Base-by-base conservation (phyloP, 2,797 vertebrate genomes). In the Gymnodraco acuticeps region DNA sequence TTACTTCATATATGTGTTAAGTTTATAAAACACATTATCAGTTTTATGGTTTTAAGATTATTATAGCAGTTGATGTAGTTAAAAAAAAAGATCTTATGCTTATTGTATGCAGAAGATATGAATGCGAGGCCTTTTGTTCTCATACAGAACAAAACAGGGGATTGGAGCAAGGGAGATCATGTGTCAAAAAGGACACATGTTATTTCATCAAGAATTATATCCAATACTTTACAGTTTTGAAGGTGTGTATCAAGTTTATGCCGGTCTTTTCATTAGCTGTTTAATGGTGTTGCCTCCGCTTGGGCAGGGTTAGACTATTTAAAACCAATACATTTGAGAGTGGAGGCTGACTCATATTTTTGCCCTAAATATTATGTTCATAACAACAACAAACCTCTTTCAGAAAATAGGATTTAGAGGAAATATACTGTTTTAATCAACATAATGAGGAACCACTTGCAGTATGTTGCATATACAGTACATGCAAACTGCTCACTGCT, bases 271-370 rank as follows among this genome's bases (percentile, higher is more conserved):
- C 46, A 72, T 73, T 46, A 60, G 13, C 23, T 70, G 27, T 55
- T 73, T 68, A 76, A 73, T 0, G 38, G 62, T 65, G 55, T 55
- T 47, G 16, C 7, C 9, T 59, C 55, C 20, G 48, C 53, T 20
- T 43, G 31, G n/a, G 20, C 17, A 67, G 59, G 27, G 53, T 47
- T 48, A 62, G 48, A 41, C 10, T n/a, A 12, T 53, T 71, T 64
- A 31, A 64, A 46, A 51, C 7, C 51, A 48, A 69, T 12, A 48
- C 3, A 71, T 41, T 33, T 66, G 11, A 64, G 23, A 69, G 41
- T 7, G 13, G 41, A 45, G n/a, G 17, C 33, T 47, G 53, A 78
- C 41, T 38, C 52, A 50, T 7, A 73, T 73, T 65, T 65, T 70
- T 27, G 53, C n/a, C 45, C 60, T 23, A 41, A 66, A 64, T 67